phyloP scores from a whole-genome alignment of 1,140 invertebrate genomes.

The Theocolax elegans region DNA sequence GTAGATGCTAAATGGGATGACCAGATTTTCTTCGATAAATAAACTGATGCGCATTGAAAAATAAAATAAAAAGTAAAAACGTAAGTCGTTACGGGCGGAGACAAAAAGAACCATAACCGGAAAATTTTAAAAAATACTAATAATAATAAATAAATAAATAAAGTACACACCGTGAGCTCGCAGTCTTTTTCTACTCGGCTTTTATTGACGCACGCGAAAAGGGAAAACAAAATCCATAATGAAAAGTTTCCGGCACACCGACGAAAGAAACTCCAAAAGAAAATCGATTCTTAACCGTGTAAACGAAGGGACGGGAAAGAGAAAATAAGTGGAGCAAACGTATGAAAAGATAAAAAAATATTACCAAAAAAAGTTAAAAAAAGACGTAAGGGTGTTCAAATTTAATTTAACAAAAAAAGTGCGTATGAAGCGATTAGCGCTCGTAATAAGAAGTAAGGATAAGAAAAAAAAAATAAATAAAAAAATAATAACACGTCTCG shows the following conservation, averaged over 20 bases:
- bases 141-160: background rate
- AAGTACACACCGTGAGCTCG: constrained; percentile 16
- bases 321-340: background rate
- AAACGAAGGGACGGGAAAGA: background rate
- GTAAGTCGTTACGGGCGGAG: constrained; percentile 9
- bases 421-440: constrained; percentile 42
- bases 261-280: background rate
- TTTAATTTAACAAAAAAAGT: constrained; percentile 13
- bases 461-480: constrained; percentile 20
- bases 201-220: constrained; percentile 34
- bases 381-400: constrained; percentile 20
- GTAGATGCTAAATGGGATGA: background rate
- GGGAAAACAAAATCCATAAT: constrained; percentile 21
- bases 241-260: constrained; percentile 39
- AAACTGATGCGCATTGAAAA: constrained; percentile 4
- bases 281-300: constrained; percentile 14
- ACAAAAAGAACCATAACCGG: constrained; percentile 5
- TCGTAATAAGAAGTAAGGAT: constrained; percentile 23
- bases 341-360: constrained; percentile 21
- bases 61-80: background rate
- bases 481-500: constrained; percentile 26
- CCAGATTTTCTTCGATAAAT: constrained; percentile 27
- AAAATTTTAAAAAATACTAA: constrained; percentile 21
- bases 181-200: constrained; percentile 43
- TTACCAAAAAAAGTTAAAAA: constrained; percentile 33